Evolutionary conservation across 2,797 vertebrate genomes (phyloP).

Genomic region (Pogonophryne albipinna): DNA sequence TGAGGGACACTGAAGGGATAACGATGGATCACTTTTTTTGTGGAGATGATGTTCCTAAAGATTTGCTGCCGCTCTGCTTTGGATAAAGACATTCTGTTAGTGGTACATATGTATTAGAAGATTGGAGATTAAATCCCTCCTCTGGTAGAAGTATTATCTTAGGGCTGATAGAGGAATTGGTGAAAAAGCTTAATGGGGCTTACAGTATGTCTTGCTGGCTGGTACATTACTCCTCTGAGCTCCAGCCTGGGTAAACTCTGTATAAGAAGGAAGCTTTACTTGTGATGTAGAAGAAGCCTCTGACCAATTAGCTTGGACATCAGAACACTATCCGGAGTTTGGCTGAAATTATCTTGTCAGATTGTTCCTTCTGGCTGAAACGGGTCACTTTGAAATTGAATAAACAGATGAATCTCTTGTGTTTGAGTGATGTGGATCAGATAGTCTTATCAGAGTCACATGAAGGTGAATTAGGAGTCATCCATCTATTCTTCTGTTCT

Average conservation of each 20-base stretch:
- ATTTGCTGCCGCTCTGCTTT: conserved; percentile 11
- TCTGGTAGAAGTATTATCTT: conserved; percentile 28
- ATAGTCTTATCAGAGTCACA: conserved; percentile 72
- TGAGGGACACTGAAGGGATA: background rate
- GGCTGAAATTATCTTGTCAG: conserved; percentile 41
- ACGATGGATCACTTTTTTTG: conserved; percentile 2
- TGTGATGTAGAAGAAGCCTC: conserved; percentile 11
- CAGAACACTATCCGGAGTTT: conserved; percentile 6
- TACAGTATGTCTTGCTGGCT: conserved; percentile 47
- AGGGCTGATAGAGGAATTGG: conserved; percentile 38
- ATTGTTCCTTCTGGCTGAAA: conserved; percentile 47
- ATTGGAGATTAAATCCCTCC: conserved; percentile 46
- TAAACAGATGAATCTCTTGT: conserved; percentile 37
- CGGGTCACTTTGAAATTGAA: conserved; percentile 71
- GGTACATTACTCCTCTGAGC: conserved; percentile 41
- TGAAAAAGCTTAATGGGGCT: conserved; percentile 57
- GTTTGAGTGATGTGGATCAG: conserved; percentile 74
- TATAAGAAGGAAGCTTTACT: conserved; percentile 16
- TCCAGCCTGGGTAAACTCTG: conserved; percentile 25
- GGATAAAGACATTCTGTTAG: conserved; percentile 17
- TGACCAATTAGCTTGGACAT: conserved; percentile 49
- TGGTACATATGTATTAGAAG: conserved; percentile 31
- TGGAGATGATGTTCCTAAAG: background rate
- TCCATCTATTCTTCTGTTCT: conserved; percentile 57
- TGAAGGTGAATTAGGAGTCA: conserved; percentile 68